Percentiles rank a stretch among this genome's conserved stretches.
Evolutionary conservation across 2,888 invertebrate species (phyloP).

Genomic region (Alcis repandata): DNA sequence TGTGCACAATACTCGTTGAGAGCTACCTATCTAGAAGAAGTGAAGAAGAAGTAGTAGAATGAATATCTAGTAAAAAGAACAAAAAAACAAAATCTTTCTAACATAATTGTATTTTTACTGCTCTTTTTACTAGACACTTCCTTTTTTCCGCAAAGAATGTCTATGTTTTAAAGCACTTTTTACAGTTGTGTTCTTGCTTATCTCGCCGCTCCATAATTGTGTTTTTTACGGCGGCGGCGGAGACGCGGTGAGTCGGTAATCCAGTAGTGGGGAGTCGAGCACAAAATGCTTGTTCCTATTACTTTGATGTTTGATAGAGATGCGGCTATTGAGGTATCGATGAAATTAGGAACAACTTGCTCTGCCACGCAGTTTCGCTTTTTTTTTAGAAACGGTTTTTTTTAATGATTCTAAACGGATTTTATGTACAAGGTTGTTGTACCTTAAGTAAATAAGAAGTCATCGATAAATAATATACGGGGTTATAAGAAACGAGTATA

Average conservation of each 20-base stretch:
- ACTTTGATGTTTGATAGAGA: conserved; percentile 60
- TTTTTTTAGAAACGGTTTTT: no score
- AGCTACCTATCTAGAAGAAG: no score
- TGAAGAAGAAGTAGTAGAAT: no score
- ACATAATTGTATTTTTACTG: conserved; percentile 10
- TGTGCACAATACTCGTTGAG: no score
- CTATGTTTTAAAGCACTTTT: conserved; percentile 20
- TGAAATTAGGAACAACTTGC: no score
- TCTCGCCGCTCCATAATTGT: conserved; percentile 31
- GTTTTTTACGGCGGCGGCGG: conserved; percentile 31
- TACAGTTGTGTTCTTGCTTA: conserved; percentile 29
- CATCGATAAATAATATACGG: no score
- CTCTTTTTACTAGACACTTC: conserved; percentile 8
- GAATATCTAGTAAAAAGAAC: not conserved
- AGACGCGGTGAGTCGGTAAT: conserved; percentile 56
- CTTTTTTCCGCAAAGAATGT: conserved; percentile 9
- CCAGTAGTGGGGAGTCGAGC: conserved; percentile 49
- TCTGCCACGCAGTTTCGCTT: no score
- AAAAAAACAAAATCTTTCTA: not conserved
- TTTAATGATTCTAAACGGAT: no score
- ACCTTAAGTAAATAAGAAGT: no score
- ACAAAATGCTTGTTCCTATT: conserved; percentile 56
- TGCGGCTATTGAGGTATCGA: conserved; percentile 24
- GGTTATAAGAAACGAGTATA: no score
- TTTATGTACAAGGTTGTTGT: no score